These are phyloP conservation scores for Paramormyrops hopkinsi DNA, from an alignment of 2,797 vertebrate species.

Conservation along the genomic window DNA sequence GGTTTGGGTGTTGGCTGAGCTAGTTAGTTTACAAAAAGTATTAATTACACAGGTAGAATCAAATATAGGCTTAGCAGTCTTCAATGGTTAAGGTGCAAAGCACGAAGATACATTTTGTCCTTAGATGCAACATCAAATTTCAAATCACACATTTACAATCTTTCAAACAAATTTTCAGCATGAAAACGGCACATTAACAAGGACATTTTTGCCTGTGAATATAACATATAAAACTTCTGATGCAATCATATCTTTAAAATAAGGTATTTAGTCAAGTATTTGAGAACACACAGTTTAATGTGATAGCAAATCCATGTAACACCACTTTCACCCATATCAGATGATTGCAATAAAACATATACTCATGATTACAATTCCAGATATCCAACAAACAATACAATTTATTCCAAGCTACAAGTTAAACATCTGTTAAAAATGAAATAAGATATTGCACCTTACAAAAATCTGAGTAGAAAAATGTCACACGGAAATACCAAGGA, in stretches of 20 bases:
- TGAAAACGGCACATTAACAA: constrained; percentile 54
- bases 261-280: constrained; percentile 64
- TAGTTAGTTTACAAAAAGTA: constrained; percentile 63
- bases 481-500: constrained; percentile 19
- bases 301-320: constrained; percentile 23
- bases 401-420: constrained; percentile 24
- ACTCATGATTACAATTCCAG: constrained; percentile 46
- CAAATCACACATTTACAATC: constrained; percentile 29
- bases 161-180: constrained; percentile 31
- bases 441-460: constrained; percentile 55
- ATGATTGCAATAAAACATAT: constrained; percentile 39
- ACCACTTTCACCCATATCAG: constrained; percentile 34
- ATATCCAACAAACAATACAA: constrained; percentile 24
- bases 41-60: constrained; percentile 32
- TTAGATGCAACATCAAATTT: constrained; percentile 42
- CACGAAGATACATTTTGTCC: constrained; percentile 48
- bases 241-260: constrained; percentile 63
- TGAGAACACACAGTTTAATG: constrained; percentile 25
- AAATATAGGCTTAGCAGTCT: constrained; percentile 32
- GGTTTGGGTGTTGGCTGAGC: constrained; percentile 49
- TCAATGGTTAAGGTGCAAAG: constrained; percentile 27
- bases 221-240: constrained; percentile 62
- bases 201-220: constrained; percentile 58
- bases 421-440: constrained; percentile 53
- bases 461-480: constrained; percentile 33